Percentiles rank a stretch among this genome's conserved stretches.
Evolutionary conservation across 2,888 invertebrate species (phyloP).

Genomic region (Drosophila borborema): DNA sequence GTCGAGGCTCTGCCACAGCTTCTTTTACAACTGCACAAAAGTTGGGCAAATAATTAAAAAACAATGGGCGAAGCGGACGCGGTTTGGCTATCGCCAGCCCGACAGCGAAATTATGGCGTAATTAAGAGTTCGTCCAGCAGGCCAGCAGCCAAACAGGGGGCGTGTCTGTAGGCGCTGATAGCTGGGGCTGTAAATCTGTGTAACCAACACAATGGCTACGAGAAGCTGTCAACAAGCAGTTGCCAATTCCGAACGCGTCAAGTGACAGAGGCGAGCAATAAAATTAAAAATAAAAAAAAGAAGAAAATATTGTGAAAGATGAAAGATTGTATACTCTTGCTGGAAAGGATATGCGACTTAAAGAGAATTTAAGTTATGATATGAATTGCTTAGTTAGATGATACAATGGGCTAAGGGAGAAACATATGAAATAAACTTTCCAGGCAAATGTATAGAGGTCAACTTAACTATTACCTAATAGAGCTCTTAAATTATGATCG

Average conservation of each 20-base stretch:
- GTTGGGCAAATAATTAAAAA: constrained; percentile 76
- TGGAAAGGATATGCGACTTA: too few relatives aligned
- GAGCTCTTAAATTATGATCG: too few relatives aligned
- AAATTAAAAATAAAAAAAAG: not conserved
- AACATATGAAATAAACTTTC: too few relatives aligned
- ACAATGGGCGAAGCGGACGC: constrained; percentile 60
- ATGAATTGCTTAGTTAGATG: too few relatives aligned
- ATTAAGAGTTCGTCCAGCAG: constrained; percentile 59
- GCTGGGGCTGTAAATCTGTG: constrained; percentile 61
- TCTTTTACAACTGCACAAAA: constrained; percentile 71
- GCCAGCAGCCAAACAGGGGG: not conserved
- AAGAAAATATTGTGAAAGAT: not conserved
- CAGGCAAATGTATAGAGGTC: too few relatives aligned
- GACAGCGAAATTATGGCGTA: constrained; percentile 70
- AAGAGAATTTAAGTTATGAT: too few relatives aligned
- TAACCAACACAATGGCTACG: constrained; percentile 57
- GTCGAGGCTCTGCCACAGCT: constrained; percentile 12
- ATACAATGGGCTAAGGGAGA: too few relatives aligned
- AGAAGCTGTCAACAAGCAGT: constrained; percentile 54
- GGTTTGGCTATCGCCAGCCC: constrained; percentile 38
- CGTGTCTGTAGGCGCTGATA: constrained; percentile 1
- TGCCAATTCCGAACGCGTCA: constrained; percentile 53
- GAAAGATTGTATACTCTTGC: not conserved
- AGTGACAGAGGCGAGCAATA: constrained; percentile 49
- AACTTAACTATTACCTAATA: too few relatives aligned